Evolutionary conservation across 1,140 invertebrate genomes (phyloP).

Genomic region (Drosophila baimaii): DNA sequence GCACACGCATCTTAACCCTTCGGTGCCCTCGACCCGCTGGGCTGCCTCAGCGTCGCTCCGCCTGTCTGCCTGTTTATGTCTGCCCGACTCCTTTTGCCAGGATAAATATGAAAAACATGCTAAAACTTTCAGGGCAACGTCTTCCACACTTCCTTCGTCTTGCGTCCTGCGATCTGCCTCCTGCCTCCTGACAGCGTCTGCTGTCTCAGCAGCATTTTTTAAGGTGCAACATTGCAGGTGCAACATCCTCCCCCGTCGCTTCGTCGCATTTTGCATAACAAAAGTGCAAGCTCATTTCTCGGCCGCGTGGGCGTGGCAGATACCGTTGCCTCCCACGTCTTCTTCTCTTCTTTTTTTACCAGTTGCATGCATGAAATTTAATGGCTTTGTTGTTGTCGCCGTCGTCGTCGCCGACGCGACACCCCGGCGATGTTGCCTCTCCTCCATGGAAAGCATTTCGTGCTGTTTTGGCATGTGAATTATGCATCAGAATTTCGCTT

Average conservation of each 20-base stretch:
- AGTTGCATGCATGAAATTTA: constrained; percentile 83
- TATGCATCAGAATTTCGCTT: constrained; percentile 63
- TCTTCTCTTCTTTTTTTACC: constrained; percentile 46
- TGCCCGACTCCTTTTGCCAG: constrained; percentile 46
- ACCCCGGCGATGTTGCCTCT: constrained; percentile 43
- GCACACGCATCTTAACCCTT: constrained; percentile 76
- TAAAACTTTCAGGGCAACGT: constrained; percentile 63
- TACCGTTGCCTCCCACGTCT: constrained; percentile 26
- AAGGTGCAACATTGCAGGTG: constrained; percentile 79
- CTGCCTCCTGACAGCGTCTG: constrained; percentile 50
- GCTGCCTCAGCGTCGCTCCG: not conserved
- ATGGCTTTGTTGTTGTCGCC: constrained; percentile 81
- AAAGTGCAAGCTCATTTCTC: constrained; percentile 80
- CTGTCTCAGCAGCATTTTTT: constrained; percentile 77
- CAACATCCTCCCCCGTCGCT: constrained; percentile 10
- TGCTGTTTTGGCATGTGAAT: constrained; percentile 81
- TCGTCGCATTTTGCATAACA: constrained; percentile 69
- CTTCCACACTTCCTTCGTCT: constrained; percentile 4
- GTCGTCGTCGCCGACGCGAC: constrained; percentile 66
- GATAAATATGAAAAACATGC: constrained; percentile 82
- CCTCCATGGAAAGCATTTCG: constrained; percentile 71
- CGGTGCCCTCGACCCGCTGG: constrained; percentile 6
- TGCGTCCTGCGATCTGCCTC: constrained; percentile 11
- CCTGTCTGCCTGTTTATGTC: constrained; percentile 45
- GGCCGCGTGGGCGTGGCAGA: constrained; percentile 73